phyloP scores from a whole-genome alignment of 1,140 invertebrate genomes.

The Scaptomyza hsui region DNA sequence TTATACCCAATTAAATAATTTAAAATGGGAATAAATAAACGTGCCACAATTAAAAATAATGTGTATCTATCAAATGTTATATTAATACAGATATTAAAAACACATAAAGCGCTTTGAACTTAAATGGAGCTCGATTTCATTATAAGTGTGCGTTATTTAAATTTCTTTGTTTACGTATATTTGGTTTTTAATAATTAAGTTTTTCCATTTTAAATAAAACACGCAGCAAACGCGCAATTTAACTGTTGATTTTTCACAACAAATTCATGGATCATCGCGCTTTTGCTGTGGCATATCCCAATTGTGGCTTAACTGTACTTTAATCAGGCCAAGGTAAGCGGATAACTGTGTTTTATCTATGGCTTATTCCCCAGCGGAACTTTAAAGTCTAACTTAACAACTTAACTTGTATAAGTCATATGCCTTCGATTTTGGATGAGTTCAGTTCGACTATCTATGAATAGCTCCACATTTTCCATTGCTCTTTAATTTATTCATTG shows the following conservation, averaged over 20 bases:
- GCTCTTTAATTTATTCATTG: neutral
- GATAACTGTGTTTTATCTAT: neutral
- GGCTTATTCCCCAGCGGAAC: neutral
- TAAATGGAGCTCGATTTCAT: neutral
- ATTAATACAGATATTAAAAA: conserved; percentile 50
- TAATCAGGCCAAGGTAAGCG: neutral
- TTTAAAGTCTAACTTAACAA: conserved; percentile 1
- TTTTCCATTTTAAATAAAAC: neutral
- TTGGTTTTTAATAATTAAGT: too few species aligned
- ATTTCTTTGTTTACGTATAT: neutral
- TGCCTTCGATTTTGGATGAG: neutral
- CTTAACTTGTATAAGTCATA: conserved; percentile 14
- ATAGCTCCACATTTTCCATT: neutral
- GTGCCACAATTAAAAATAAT: conserved; percentile 1
- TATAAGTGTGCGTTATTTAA: neutral
- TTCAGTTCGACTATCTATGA: conserved; percentile 18
- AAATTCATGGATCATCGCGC: conserved; percentile 3
- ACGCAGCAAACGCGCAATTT: neutral
- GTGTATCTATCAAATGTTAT: neutral
- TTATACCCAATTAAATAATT: too few species aligned
- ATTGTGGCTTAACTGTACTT: neutral
- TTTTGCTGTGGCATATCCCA: too few species aligned
- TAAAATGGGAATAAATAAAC: neutral
- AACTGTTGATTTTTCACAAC: neutral
- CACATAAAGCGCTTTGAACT: conserved; percentile 30